Evolutionary conservation across 2,888 invertebrate species (phyloP), one percentile per base, ranked within the genome.

Genomic region (Neria commutata): DNA sequence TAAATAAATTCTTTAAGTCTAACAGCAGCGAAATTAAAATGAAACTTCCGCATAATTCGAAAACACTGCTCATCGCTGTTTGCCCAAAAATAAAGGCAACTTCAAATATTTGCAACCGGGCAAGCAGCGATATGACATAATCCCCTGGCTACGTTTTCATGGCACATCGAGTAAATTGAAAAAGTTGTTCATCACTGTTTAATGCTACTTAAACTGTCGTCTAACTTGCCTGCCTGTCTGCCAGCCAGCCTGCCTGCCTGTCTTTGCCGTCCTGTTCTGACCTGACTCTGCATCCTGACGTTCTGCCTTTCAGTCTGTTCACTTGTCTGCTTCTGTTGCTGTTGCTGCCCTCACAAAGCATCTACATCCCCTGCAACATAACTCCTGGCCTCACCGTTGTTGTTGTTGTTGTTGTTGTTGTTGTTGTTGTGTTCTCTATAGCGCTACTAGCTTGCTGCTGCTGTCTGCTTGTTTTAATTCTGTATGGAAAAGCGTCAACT

Each of bases 161-260:
- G 21, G 19, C 45, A 56, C 47, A 19, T 56, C 52, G 33, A 58
- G 61, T 58, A 65, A 65, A 65, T 65, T 65, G 65, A 65, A 63
- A 65, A 65, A 65, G 62, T 65, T 65, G 57, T 63, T 62, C 60
- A 60, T 60, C 60, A 64, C 64, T 63, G 61, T 60, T 63, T 63
- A 63, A 62, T 55, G 62, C 65, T 60, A 65, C 63, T 63, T 65
- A 63, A 63, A 62, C 60, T 63, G 61, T 65, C 63, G 50, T 56
- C 42, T 42, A 42, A 42, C 19, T 42, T 14, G 5, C 29, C 29
- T 8, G 6, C 6, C 29, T 29, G 6, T 29, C 29, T 11, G 29
- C 29, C 29, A 29, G 6, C 29, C 6, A 11, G 29, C 11, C n/a
- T n/a, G n/a, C n/a, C n/a, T n/a, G n/a, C n/a, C n/a, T n/a, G n/a